Base-by-base conservation (phyloP, 2,113 vertebrate genomes). In the Neodontobutis hainanensis region DNA sequence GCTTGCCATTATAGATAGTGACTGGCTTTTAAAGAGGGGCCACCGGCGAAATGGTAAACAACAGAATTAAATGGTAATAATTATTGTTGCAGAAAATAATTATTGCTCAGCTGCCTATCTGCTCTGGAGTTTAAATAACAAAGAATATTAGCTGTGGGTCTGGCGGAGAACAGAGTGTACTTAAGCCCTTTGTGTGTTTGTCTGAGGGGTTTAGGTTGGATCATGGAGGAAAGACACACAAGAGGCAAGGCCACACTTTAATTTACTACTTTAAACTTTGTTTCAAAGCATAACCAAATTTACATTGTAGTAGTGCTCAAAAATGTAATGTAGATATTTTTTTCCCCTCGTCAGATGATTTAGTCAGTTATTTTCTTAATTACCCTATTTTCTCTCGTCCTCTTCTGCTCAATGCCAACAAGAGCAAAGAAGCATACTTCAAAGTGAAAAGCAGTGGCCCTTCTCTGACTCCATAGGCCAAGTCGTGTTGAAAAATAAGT, bases 61-160 rank as follows among this genome's bases (percentile, higher is more conserved):
- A 85, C 75, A 79, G 83, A 86, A 85, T 85, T 85, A 88, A 89
- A 89, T 76, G 70, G 81, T 91, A 90, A 89, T 88, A 91, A 91
- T 91, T 89, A 90, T 90, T 91, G 84, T 89, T 84, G 69, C 81
- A 46, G 80, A 83, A 87, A 90, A 90, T 89, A 91, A 91, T 89
- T 91, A 90, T 89, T 91, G 80, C 77, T 89, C 78, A 86, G 82
- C 83, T 12, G 65, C 80, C 75, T 86, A 86, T 88, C 85, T 78
- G 72, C 70, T 55, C 61, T 65, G 65, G 76, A 77, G 65, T 81
- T 89, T 90, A 89, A 90, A 90, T 88, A 90, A 88, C 75, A 85
- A 83, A 44, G 47, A 52, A 68, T 73, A 87, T 84, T 80, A 84
- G 75, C 76, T 45, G 66, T n/a, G 38, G 69, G 38, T 58, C 38